These are phyloP conservation scores for Seriola quinqueradiata DNA, from an alignment of 2,113 vertebrate genomes.

Conservation along the genomic window DNA sequence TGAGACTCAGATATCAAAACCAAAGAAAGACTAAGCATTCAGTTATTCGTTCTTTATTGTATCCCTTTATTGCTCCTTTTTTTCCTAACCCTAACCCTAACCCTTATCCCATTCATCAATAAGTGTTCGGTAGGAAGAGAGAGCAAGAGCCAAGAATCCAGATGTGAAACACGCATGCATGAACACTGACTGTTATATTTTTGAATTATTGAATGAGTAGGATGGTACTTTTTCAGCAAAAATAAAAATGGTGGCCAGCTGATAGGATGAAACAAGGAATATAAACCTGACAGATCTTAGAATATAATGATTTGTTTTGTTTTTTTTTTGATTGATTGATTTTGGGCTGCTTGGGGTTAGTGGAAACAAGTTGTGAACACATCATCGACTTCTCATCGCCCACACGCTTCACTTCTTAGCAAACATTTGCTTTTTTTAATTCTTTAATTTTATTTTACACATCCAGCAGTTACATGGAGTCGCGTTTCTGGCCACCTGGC, in stretches of 20 bases:
- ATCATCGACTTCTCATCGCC: background rate
- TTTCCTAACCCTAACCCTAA: no score
- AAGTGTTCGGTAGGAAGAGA: constrained; percentile 1
- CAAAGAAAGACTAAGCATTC: background rate
- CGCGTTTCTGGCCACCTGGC: background rate
- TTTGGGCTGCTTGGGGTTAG: no score
- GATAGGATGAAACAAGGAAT: background rate
- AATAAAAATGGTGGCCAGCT: background rate
- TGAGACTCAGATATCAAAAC: constrained; percentile 14
- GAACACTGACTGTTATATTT: background rate
- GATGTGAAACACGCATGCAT: constrained; percentile 18
- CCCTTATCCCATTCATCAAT: constrained; percentile 23
- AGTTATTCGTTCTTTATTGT: constrained; percentile 28
- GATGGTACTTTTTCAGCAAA: background rate
- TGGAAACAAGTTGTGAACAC: no score
- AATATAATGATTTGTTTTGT: background rate
- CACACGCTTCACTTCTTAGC: no score
- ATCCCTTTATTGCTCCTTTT: constrained; percentile 28
- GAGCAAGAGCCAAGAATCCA: background rate
- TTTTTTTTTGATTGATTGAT: background rate
- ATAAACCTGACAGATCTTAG: background rate
- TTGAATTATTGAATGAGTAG: background rate
- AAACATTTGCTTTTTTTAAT: background rate
- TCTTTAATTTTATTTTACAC: background rate
- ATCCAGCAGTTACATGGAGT: background rate